Conservation (phyloP, 2,797 vertebrate species). For the Orestias chungarensis region DNA sequence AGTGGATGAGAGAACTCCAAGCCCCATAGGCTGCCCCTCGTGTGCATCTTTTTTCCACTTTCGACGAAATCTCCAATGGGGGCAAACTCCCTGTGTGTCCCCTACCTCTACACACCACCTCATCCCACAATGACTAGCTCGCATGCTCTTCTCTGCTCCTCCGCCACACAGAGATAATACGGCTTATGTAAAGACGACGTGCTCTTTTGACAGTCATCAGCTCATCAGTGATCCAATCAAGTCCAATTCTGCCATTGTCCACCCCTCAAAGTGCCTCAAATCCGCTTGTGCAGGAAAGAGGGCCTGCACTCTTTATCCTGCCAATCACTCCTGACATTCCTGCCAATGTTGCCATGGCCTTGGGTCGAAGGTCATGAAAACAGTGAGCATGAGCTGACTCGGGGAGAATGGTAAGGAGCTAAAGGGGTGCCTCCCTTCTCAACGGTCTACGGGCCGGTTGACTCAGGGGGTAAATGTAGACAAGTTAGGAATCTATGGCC, state of each 20-base stretch:
- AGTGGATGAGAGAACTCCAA: constrained; percentile 87
- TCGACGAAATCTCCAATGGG: constrained; percentile 84
- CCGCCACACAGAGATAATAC: constrained; percentile 98
- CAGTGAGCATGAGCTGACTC: constrained; percentile 95
- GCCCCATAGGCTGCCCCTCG: constrained; percentile 84
- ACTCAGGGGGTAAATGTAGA: constrained; percentile 97
- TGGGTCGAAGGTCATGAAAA: constrained; percentile 97
- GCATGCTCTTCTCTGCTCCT: constrained; percentile 76
- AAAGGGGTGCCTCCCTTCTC: constrained; percentile 75
- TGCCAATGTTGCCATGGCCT: constrained; percentile 98
- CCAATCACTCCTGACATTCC: constrained; percentile 99
- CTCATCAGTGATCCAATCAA: constrained; percentile 99
- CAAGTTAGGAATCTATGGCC: constrained; percentile 94
- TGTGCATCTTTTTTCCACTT: constrained; percentile 84
- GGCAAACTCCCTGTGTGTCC: constrained; percentile 75
- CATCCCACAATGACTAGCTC: constrained; percentile 41
- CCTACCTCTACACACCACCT: constrained; percentile 5
- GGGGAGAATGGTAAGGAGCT: constrained; percentile 91
- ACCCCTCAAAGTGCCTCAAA: constrained; percentile 95
- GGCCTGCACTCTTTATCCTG: constrained; percentile 90
- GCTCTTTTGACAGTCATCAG: constrained; percentile 98
- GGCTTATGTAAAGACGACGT: constrained; percentile 99
- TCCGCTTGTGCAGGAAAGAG: constrained; percentile 89
- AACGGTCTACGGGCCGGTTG: constrained; percentile 62
- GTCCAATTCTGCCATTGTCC: constrained; percentile 83